Percentiles rank a stretch among this genome's conserved stretches.
These are phyloP conservation scores for Trichogramma pretiosum DNA, from an alignment of 1,140 invertebrate genomes.

Conservation along the genomic window DNA sequence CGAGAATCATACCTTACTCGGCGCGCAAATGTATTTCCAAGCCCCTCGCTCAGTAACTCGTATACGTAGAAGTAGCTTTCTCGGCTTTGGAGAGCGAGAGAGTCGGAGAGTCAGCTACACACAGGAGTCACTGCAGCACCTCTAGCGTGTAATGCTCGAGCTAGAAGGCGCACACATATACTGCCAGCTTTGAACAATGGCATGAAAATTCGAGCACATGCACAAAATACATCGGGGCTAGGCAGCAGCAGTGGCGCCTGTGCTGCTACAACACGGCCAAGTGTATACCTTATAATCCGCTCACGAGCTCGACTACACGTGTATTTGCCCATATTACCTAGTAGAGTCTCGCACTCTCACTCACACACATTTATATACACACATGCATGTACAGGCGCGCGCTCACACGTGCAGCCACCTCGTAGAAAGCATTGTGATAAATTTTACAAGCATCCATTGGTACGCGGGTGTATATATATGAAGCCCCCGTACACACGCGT, in stretches of 20 bases:
- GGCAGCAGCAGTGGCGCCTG: not conserved
- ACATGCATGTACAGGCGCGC: not conserved
- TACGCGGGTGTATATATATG: conserved; percentile 15
- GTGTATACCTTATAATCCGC: not conserved
- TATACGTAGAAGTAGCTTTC: too few species aligned
- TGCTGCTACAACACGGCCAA: not conserved
- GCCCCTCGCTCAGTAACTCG: too few species aligned
- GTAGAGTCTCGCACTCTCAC: too few species aligned
- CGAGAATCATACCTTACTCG: too few species aligned
- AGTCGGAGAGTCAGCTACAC: too few species aligned
- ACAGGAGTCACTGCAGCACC: too few species aligned
- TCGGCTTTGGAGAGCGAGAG: too few species aligned
- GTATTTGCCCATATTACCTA: not conserved
- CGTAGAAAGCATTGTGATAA: conserved; percentile 25
- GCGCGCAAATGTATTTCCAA: too few species aligned
- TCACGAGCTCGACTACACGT: not conserved
- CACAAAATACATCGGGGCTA: conserved; percentile 3
- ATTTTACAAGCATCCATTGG: conserved; percentile 21
- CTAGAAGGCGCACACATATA: too few species aligned
- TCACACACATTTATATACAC: too few species aligned
- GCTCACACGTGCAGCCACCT: not conserved
- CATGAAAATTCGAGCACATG: not conserved
- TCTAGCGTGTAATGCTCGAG: too few species aligned
- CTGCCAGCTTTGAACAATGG: too few species aligned
- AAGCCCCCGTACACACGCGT: conserved; percentile 14